Evolutionary conservation across 2,113 vertebrate species (phyloP).

Genomic region (Neotragus moschatus): DNA sequence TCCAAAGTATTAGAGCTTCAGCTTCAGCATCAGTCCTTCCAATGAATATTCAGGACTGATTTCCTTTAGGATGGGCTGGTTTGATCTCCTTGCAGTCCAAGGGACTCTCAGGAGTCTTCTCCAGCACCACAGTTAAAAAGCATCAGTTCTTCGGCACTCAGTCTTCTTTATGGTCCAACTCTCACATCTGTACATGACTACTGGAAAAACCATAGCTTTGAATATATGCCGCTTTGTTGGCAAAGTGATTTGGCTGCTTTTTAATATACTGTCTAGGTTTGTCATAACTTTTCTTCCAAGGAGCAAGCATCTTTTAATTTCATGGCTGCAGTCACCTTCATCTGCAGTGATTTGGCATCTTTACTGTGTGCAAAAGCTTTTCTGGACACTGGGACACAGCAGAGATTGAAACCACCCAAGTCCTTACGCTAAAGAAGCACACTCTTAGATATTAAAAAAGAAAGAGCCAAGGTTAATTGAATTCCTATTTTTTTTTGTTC

Average conservation of each 20-base stretch:
- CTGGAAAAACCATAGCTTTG: background rate
- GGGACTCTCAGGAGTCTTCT: background rate
- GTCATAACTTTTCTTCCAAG: background rate
- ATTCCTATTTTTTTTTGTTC: background rate
- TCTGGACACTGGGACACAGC: background rate
- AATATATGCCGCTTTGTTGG: background rate
- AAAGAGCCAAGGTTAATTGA: background rate
- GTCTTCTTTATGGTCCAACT: background rate
- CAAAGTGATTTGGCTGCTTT: background rate
- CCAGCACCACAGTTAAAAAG: background rate
- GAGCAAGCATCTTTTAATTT: background rate
- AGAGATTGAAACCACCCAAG: background rate
- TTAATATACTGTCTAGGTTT: background rate
- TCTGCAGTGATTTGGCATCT: background rate
- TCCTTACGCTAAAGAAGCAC: background rate
- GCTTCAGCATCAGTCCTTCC: background rate
- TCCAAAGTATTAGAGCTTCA: background rate
- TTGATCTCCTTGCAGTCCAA: background rate
- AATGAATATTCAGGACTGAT: background rate
- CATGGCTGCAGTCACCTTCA: background rate
- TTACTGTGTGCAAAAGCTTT: background rate
- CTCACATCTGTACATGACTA: background rate
- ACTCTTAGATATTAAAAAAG: background rate
- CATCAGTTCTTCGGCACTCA: accelerated
- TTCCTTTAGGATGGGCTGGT: background rate